phyloP scores from a whole-genome alignment of 1,140 invertebrate genomes.

The Meloidogyne exigua region DNA sequence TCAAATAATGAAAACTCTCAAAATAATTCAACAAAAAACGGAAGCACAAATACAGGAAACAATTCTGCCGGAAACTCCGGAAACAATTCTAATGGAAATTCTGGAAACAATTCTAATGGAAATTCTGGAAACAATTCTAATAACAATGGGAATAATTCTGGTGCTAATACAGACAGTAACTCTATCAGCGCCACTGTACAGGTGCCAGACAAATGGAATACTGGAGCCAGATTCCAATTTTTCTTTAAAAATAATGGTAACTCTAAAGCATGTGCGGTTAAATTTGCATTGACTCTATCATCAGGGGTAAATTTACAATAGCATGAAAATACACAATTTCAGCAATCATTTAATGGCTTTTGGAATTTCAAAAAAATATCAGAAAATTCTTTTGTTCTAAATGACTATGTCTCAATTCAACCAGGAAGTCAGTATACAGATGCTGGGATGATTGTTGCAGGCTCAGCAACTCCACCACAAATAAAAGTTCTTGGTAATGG shows the following conservation, averaged over 20 bases:
- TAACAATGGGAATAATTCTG: neutral
- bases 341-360: neutral
- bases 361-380: neutral
- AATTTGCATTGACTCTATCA: neutral
- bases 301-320: neutral
- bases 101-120: neutral
- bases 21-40: neutral
- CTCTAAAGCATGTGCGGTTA: neutral
- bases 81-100: neutral
- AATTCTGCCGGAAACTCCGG: neutral
- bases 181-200: neutral
- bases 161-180: neutral
- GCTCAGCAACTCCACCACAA: neutral
- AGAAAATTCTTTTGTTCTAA: neutral
- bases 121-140: neutral
- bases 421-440: neutral
- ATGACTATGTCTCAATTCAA: neutral
- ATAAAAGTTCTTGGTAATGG: neutral
- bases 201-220: neutral
- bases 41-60: neutral
- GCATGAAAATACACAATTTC: neutral
- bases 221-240: neutral
- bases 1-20: too few species aligned
- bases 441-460: neutral
- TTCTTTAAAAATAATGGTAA: neutral